These are phyloP conservation scores for Aporophyla nigra DNA, from an alignment of 2,888 invertebrate genomes.

Conservation along the genomic window DNA sequence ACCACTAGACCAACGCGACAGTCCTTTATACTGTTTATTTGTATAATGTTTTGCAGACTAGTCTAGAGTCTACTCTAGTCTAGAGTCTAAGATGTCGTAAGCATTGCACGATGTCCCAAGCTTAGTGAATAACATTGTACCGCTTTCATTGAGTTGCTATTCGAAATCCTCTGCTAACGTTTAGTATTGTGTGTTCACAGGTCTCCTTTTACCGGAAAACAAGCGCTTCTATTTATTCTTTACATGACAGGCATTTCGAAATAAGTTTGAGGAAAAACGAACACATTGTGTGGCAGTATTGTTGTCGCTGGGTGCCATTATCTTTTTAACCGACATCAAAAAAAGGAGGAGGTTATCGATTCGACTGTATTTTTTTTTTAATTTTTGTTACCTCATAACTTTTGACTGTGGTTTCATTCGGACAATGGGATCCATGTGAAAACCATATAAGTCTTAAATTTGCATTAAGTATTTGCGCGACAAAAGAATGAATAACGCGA, in stretches of 20 bases:
- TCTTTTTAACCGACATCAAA: too few relatives aligned
- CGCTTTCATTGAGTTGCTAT: background rate
- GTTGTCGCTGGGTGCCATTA: background rate
- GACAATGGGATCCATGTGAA: too few relatives aligned
- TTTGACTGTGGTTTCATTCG: too few relatives aligned
- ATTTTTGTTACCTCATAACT: too few relatives aligned
- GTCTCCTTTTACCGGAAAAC: conserved; percentile 23
- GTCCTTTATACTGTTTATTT: too few relatives aligned
- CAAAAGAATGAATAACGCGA: too few relatives aligned
- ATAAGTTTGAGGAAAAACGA: conserved; percentile 37
- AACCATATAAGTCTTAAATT: too few relatives aligned
- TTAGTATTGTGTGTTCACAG: background rate
- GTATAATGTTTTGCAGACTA: background rate
- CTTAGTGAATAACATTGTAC: conserved; percentile 13
- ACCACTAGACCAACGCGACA: too few relatives aligned
- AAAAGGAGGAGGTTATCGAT: too few relatives aligned
- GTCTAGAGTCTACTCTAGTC: background rate
- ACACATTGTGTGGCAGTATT: conserved; percentile 9
- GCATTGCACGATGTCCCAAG: background rate
- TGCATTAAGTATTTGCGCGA: too few relatives aligned
- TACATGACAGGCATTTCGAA: conserved; percentile 12
- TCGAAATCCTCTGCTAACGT: conserved; percentile 11
- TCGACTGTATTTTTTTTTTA: too few relatives aligned
- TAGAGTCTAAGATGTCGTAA: background rate
- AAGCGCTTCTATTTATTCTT: background rate